Evolutionary conservation across 2,113 vertebrate genomes (phyloP).

Genomic region (Ictalurus punctatus): DNA sequence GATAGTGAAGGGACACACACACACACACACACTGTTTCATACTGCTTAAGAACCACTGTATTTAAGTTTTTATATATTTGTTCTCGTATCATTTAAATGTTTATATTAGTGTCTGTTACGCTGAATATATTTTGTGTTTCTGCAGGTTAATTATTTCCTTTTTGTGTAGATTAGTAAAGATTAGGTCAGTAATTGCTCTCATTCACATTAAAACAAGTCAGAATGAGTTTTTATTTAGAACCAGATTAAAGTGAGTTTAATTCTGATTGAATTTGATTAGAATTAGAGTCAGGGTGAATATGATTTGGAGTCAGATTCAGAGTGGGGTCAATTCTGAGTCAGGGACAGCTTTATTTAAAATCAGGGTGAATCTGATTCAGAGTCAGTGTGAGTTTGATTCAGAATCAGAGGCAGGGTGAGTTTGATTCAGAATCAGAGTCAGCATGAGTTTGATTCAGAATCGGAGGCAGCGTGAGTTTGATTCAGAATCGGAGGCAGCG

Average conservation of each 20-base stretch:
- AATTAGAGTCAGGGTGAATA: not conserved
- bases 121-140: not conserved
- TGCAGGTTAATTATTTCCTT: not conserved
- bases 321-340: too few species aligned
- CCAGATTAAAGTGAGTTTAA: not conserved
- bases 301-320: not conserved
- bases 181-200: not conserved
- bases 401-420: not conserved
- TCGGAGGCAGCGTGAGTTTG: not conserved
- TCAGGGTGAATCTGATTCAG: not conserved
- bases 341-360: not conserved
- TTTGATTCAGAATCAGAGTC: too few species aligned
- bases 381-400: not conserved
- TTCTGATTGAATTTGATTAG: not conserved
- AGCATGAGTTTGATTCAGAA: not conserved
- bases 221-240: not conserved
- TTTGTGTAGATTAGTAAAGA: not conserved
- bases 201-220: not conserved
- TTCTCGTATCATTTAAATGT: not conserved
- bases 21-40: not conserved
- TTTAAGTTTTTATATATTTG: not conserved
- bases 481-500: not conserved
- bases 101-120: not conserved
- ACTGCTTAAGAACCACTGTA: not conserved
- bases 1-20: conserved; percentile 48